Percentiles rank a stretch among this genome's conserved stretches.
Evolutionary conservation across 2,797 vertebrate genomes (phyloP).

Genomic region (Pseudomugil gertrudae): DNA sequence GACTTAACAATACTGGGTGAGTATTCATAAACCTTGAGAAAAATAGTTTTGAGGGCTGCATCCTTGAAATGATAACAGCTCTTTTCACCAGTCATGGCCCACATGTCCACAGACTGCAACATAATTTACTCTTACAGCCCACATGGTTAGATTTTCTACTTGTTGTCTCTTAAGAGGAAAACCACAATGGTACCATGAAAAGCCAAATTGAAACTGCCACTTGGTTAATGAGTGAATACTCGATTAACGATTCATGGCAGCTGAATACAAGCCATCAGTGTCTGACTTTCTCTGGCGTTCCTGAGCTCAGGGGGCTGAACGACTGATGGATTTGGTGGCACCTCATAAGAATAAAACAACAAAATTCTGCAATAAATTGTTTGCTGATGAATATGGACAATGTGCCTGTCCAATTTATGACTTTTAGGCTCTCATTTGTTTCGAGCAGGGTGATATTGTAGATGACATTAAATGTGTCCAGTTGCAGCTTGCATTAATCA

Average conservation of each 20-base stretch:
- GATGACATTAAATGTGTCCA: constrained; percentile 76
- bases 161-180: constrained; percentile 19
- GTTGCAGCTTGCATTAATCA: constrained; percentile 75
- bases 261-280: constrained; percentile 41
- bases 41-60: constrained; percentile 26
- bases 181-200: constrained; percentile 21
- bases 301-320: constrained; percentile 32
- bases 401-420: constrained; percentile 72
- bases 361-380: constrained; percentile 72
- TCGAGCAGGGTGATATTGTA: constrained; percentile 60
- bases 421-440: constrained; percentile 60
- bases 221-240: constrained; percentile 56
- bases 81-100: constrained; percentile 8
- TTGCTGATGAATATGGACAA: constrained; percentile 77
- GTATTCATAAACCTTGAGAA: constrained; percentile 15
- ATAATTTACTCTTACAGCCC: neutral
- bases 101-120: constrained; percentile 14
- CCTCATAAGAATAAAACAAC: constrained; percentile 57
- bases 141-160: constrained; percentile 42
- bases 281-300: constrained; percentile 44
- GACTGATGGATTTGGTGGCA: constrained; percentile 54
- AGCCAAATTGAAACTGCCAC: constrained; percentile 43
- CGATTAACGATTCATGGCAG: constrained; percentile 53
- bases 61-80: constrained; percentile 22
- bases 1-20: constrained; percentile 5